Conservation (phyloP, 2,113 vertebrate species). For the Hypanus sabinus region DNA sequence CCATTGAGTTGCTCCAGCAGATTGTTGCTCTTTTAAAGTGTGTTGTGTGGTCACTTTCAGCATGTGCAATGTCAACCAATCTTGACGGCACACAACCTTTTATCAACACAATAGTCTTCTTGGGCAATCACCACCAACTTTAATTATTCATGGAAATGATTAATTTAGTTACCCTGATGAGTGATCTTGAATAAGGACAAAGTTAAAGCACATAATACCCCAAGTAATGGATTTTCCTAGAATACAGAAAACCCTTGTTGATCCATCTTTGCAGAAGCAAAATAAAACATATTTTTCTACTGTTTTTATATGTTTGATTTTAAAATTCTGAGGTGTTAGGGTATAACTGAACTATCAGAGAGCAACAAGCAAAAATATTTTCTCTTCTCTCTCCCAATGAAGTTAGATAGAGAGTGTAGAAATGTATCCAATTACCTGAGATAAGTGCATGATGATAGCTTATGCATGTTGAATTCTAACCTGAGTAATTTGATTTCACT, state of each 20-base stretch:
- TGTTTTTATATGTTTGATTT: not conserved
- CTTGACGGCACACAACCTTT: not conserved
- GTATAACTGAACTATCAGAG: not conserved
- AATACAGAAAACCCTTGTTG: not conserved
- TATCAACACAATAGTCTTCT: not conserved
- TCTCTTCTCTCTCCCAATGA: not conserved
- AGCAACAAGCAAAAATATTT: not conserved
- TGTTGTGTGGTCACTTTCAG: not conserved
- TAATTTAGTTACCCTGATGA: not conserved
- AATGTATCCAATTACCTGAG: no score
- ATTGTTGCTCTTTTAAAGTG: not conserved
- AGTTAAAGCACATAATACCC: not conserved
- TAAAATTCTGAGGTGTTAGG: not conserved
- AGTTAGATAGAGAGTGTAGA: no score
- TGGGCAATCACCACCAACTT: not conserved
- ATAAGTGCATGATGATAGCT: no score
- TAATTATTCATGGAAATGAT: not conserved
- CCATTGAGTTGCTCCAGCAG: no score
- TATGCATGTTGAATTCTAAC: no score
- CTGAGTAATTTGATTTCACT: no score
- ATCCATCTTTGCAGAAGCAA: not conserved
- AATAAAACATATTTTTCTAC: not conserved
- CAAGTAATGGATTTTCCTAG: not conserved
- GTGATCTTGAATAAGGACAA: not conserved
- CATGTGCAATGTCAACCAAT: not conserved